These are phyloP conservation scores for Brachionus paranguensis DNA, from an alignment of 1,140 invertebrate species.

Conservation along the genomic window DNA sequence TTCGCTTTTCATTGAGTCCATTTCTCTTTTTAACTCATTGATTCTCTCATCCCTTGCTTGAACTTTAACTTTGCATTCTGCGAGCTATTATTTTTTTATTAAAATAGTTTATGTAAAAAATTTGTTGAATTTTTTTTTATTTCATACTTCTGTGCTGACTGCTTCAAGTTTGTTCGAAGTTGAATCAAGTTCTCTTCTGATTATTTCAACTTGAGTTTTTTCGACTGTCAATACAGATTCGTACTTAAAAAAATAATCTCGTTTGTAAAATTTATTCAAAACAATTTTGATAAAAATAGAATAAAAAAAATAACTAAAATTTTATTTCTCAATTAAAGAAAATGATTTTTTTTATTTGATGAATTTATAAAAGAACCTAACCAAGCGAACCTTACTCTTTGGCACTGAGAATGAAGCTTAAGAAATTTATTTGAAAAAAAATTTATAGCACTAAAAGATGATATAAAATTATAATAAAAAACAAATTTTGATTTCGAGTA, in stretches of 20 bases:
- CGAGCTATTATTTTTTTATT: constrained; percentile 43
- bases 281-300: background rate
- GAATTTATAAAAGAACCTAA: too few species aligned
- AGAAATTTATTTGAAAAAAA: too few species aligned
- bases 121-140: background rate
- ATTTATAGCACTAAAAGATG: too few species aligned
- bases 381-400: too few species aligned
- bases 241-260: background rate
- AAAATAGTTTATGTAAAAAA: background rate
- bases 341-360: too few species aligned
- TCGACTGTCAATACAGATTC: background rate
- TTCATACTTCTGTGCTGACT: background rate
- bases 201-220: background rate
- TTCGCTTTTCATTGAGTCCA: constrained; percentile 48
- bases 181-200: background rate
- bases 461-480: too few species aligned
- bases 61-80: constrained; percentile 46
- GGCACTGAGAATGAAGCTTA: too few species aligned
- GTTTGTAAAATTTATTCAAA: background rate
- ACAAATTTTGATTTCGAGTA: too few species aligned
- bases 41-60: constrained; percentile 51
- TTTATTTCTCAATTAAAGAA: background rate
- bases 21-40: constrained; percentile 46
- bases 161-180: background rate
- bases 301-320: background rate